These are phyloP conservation scores for Heterotilapia buettikoferi DNA, from an alignment of 2,113 vertebrate species.

Conservation along the genomic window DNA sequence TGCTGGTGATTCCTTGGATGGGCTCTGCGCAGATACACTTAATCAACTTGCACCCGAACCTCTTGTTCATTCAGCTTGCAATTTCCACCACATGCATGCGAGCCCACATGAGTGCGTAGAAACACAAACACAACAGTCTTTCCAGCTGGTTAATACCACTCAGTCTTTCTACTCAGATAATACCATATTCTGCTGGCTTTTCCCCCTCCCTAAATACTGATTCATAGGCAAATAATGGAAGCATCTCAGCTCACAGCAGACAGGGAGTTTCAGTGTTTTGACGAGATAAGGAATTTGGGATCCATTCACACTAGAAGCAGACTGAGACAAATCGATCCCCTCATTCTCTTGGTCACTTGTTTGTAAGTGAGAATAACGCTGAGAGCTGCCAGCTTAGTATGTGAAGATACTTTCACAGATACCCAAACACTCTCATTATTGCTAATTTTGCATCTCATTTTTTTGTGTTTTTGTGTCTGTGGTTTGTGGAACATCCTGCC, in stretches of 20 bases:
- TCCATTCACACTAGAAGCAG: slow-evolving; percentile 43
- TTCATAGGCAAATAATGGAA: slow-evolving; percentile 56
- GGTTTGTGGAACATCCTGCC: background rate
- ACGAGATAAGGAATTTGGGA: slow-evolving; percentile 64
- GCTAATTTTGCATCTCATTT: background rate
- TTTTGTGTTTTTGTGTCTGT: background rate
- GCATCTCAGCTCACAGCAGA: slow-evolving; percentile 40
- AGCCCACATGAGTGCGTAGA: background rate
- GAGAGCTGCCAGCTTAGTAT: slow-evolving; percentile 9
- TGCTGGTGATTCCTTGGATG: slow-evolving; percentile 12
- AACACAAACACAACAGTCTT: background rate
- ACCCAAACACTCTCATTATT: slow-evolving; percentile 5
- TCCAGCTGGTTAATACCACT: slow-evolving; percentile 43
- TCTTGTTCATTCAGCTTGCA: slow-evolving; percentile 9
- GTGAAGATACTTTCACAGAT: slow-evolving; percentile 48
- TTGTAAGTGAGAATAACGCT: slow-evolving; percentile 55
- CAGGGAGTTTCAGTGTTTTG: slow-evolving; percentile 60
- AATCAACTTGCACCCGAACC: slow-evolving; percentile 43
- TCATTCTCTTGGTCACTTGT: slow-evolving; percentile 46
- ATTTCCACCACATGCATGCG: background rate
- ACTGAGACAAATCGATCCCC: slow-evolving; percentile 60
- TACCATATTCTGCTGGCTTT: slow-evolving; percentile 40
- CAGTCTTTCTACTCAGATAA: slow-evolving; percentile 39
- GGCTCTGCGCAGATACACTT: slow-evolving; percentile 22
- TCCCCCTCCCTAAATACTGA: slow-evolving; percentile 27